Conservation (phyloP, 2,113 vertebrate genomes). For the Hyla sarda region DNA sequence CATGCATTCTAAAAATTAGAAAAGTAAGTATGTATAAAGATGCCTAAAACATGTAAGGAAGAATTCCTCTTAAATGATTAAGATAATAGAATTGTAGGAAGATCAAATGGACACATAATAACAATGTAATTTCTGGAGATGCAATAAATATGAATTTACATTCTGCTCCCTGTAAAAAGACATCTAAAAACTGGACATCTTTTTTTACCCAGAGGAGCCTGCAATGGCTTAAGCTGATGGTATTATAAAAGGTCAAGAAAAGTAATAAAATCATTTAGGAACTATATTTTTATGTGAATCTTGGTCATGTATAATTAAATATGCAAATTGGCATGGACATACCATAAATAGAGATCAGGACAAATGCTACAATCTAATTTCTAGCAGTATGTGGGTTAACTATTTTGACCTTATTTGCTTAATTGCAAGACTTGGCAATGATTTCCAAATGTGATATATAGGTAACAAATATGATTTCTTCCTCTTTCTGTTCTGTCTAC, state of each 20-base stretch:
- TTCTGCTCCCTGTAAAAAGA: neutral
- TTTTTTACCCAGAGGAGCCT: neutral
- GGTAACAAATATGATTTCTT: slow-evolving; percentile 8
- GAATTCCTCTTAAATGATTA: neutral
- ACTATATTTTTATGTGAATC: slow-evolving; percentile 9
- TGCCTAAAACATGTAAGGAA: neutral
- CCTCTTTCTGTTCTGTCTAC: neutral
- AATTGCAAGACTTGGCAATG: neutral
- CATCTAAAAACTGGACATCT: neutral
- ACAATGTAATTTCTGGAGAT: neutral
- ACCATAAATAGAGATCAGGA: slow-evolving; percentile 29
- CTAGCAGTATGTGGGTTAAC: slow-evolving; percentile 12
- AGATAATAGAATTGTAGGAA: neutral
- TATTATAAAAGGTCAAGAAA: slow-evolving; percentile 17
- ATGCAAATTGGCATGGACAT: slow-evolving; percentile 20
- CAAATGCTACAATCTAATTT: slow-evolving; percentile 9
- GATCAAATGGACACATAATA: neutral
- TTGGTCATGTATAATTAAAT: slow-evolving; percentile 21
- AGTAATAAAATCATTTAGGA: slow-evolving; percentile 2
- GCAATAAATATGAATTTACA: neutral
- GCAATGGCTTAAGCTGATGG: neutral
- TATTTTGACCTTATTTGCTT: slow-evolving; percentile 25
- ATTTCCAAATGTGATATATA: slow-evolving; percentile 17
- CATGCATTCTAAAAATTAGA: too few relatives aligned
- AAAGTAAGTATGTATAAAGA: neutral